Base-by-base conservation (phyloP, 2,113 vertebrate species). In the Delphinapterus leucas region DNA sequence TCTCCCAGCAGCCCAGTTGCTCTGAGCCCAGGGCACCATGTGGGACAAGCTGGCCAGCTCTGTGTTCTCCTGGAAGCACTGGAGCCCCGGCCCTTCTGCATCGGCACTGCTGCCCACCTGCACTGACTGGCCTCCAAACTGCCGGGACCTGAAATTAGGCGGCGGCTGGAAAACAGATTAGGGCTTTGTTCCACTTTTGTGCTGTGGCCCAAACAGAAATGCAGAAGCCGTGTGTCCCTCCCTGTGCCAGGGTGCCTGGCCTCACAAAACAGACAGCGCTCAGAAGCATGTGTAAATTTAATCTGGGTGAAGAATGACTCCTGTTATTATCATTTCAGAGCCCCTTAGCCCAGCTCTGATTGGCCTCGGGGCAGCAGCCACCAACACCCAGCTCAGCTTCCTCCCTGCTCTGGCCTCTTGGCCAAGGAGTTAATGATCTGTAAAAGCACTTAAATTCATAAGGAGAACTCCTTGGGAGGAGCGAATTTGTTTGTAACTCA, bases 71-170 rank as follows among this genome's bases (percentile, higher is more conserved):
- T 0, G 5, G 0, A 61, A 41, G 38, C 4, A 1, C 4, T 26
- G 73, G 33, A 3, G 33, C 61, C 36, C 63, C 0, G 14, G 41
- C 41, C 47, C 21, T 5, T 10, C 3, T 26, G 65, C 9, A 10
- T n/a, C n/a, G 5, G 6, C 4, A 1, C 23, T 2, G 8, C 23
- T 4, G 13, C 5, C 58, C 1, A 12, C 68, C n/a, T 33, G 81
- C 0, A 1, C 4, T 6, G 0, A 18, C 4, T 1, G 10, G 70
- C 18, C 80, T 36, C 38, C 8, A 28, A 12, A 1, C 53, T 33
- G 1, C 23, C 0, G 4, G 41, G 36, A 33, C 26, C 10, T 31
- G 31, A 1, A 25, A 0, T 0, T 5, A 11, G 33, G 4, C 1
- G 36, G 36, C 0, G 5, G 41, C 96, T 65, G 81, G 83, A 81